phyloP scores from a whole-genome alignment of 2,888 invertebrate species.

The Endotricha flammealis region DNA sequence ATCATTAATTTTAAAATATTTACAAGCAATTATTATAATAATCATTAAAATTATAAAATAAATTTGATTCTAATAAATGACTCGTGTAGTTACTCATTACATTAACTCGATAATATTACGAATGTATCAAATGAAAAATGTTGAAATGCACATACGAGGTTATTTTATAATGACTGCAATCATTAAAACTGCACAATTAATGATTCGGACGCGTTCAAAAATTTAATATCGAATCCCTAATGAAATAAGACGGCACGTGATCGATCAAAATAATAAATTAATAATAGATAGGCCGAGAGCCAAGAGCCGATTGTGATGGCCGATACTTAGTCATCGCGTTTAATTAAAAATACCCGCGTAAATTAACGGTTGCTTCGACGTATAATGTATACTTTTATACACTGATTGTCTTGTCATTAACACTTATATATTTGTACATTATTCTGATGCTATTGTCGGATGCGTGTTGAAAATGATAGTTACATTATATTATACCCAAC shows the following conservation, averaged over 20 bases:
- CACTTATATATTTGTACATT: conserved; percentile 32
- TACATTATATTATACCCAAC: too few relatives aligned
- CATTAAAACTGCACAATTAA: conserved; percentile 53
- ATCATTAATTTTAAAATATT: too few relatives aligned
- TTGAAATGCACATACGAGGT: conserved; percentile 5
- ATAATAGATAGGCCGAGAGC: conserved; percentile 65
- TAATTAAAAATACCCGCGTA: conserved; percentile 71
- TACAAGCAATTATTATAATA: too few relatives aligned
- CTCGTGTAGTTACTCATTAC: too few relatives aligned
- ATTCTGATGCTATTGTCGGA: conserved; percentile 32
- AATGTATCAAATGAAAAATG: too few relatives aligned
- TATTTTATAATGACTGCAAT: conserved; percentile 15
- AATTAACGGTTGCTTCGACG: conserved; percentile 57
- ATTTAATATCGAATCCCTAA: conserved; percentile 55
- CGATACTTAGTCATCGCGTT: conserved; percentile 73
- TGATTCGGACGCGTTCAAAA: conserved; percentile 48
- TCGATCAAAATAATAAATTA: conserved; percentile 77
- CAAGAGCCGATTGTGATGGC: conserved; percentile 62
- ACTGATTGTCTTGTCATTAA: conserved; percentile 44
- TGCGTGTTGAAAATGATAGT: too few relatives aligned
- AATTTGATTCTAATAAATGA: too few relatives aligned
- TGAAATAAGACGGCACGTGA: conserved; percentile 70
- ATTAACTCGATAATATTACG: too few relatives aligned
- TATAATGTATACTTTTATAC: background rate
- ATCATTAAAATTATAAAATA: too few relatives aligned